Evolutionary conservation across 2,888 invertebrate species (phyloP), one percentile per base, ranked within the genome.

Genomic region (Cryptops parisi): DNA sequence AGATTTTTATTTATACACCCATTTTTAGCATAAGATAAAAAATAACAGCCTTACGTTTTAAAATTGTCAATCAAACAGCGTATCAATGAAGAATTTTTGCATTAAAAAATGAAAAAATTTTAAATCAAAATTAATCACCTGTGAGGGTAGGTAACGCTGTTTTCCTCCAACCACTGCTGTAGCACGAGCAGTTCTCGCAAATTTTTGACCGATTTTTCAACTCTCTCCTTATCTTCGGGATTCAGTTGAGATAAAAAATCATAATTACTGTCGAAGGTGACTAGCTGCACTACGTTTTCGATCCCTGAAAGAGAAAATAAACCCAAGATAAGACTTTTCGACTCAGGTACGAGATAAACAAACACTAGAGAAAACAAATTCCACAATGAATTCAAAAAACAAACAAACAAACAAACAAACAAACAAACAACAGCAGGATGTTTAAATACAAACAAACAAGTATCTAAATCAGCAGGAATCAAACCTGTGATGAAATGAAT

Each of bases 171-270:
- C 88, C 88, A 89, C 74, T 87, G 85, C 24, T 86, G 79, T 62
- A 89, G 74, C 60, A 88, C 83, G 55, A 89, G 77, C 57, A 85
- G 77, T 68, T 88, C 87, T 70, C 87, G 86, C 63, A 89, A 73
- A 59, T 83, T 76, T 56, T 80, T 75, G 5, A 87, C 86, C 6
- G 88, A 87, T 44, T 84, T 76, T 62, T 85, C 84, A 58, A 88
- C 73, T 48, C 86, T 77, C 69, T 83, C 82, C 69, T 86, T 86
- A 71, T 88, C 88, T 55, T 82, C 80, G 47, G 82, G 80, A 60
- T 87, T 86, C 64, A 88, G 71, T 73, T 87, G 84, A 27, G 86
- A 86, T 62, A 85, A 72, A 55, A 60, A 54, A 53, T 84, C 84
- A 24, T 23, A 25, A 12, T 17, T 5, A 25, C 25, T 2, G 2